Percentiles rank a stretch among this genome's conserved stretches.
phyloP scores from a whole-genome alignment of 2,113 vertebrate genomes.

The Salvator merianae region DNA sequence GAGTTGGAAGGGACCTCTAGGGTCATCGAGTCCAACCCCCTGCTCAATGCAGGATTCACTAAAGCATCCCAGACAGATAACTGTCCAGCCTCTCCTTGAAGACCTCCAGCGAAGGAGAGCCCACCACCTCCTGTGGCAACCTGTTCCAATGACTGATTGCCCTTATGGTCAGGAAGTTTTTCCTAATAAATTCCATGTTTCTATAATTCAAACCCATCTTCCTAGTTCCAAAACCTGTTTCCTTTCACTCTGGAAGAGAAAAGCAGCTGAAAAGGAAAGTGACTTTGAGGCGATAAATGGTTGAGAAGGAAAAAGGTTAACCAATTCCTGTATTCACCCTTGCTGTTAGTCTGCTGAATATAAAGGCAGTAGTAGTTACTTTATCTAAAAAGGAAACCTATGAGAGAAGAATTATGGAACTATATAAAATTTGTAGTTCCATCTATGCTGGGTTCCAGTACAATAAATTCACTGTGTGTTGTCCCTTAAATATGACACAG shows the following conservation, averaged over 20 bases:
- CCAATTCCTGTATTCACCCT: neutral
- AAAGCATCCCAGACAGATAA: no score
- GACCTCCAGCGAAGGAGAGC: no score
- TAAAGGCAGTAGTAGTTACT: no score
- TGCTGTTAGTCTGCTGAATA: neutral
- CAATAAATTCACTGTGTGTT: neutral
- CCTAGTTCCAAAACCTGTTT: neutral
- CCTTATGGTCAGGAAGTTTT: no score
- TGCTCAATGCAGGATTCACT: no score
- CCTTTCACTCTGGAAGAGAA: neutral
- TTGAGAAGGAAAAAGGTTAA: neutral
- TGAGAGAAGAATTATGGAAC: neutral
- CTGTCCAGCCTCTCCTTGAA: no score
- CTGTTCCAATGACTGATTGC: no score
- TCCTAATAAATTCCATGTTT: no score
- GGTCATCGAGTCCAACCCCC: no score
- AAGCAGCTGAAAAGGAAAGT: neutral
- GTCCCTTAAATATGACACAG: neutral
- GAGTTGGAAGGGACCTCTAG: no score
- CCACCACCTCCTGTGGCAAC: no score
- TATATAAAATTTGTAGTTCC: neutral
- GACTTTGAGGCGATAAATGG: neutral
- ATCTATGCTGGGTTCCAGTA: neutral
- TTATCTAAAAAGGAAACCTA: neutral
- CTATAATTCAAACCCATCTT: no score